These are phyloP conservation scores for Poeciliopsis presidionis DNA, from an alignment of 2,797 vertebrate species.

Conservation along the genomic window DNA sequence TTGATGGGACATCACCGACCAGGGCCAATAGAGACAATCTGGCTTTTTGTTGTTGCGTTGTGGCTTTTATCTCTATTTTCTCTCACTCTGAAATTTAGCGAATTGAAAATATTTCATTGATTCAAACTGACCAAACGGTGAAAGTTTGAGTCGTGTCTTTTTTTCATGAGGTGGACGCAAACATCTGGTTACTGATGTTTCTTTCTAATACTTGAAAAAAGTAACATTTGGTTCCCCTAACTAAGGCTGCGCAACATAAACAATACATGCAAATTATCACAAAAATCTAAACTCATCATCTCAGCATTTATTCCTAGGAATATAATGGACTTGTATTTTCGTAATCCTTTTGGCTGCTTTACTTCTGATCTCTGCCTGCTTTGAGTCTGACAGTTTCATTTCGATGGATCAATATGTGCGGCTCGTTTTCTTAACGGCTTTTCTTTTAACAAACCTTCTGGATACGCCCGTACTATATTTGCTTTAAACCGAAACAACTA, in stretches of 20 bases:
- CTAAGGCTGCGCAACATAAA: neutral
- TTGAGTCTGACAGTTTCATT: too few species aligned
- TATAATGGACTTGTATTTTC: too few species aligned
- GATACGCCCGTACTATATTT: too few species aligned
- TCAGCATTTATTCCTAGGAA: too few species aligned
- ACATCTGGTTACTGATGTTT: neutral
- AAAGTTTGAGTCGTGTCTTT: neutral
- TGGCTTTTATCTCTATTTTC: neutral
- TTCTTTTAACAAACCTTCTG: too few species aligned
- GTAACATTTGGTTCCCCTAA: neutral
- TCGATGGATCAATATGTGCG: too few species aligned
- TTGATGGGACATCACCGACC: neutral
- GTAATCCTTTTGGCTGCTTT: too few species aligned
- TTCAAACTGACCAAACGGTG: neutral
- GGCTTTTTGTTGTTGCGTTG: neutral
- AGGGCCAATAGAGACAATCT: neutral
- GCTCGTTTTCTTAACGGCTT: too few species aligned
- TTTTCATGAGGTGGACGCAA: neutral
- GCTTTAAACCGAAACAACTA: neutral
- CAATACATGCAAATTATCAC: neutral
- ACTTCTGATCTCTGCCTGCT: too few species aligned
- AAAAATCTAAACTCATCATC: neutral
- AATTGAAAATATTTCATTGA: too few species aligned
- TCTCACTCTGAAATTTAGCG: too few species aligned
- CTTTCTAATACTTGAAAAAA: neutral